Base-by-base conservation (phyloP, 1,140 invertebrate species). In the Zaprionus ghesquierei region DNA sequence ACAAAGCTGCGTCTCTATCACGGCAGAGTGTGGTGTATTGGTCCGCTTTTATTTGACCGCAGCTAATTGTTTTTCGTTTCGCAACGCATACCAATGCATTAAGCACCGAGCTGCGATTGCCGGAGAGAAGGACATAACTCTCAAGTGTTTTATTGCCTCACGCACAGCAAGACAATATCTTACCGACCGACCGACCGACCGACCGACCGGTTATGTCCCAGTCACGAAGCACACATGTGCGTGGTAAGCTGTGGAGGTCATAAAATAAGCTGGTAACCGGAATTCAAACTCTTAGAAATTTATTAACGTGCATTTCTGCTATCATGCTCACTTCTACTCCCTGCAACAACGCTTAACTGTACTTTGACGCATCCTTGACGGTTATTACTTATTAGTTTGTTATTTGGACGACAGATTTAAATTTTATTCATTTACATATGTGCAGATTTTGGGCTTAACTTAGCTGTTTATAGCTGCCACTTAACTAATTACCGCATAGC, bases 1-100 rank as follows among this genome's bases (percentile, higher is more conserved):
- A n/a, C n/a, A n/a, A n/a, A n/a, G n/a, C n/a, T n/a, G n/a, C n/a
- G n/a, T n/a, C n/a, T n/a, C n/a, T n/a, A n/a, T n/a, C n/a, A 69
- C 61, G 51, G 60, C 41, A 46, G 62, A 20, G 68, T 27, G 38
- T 69, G 27, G 50, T 71, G 51, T n/a, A n/a, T n/a, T n/a, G n/a
- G n/a, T n/a, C n/a, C 63, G 38, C 68, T 87, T 87, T 87, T 82
- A 89, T 87, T 87, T 87, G 76, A 75, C 79, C 84, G 84, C 72
- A 87, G 82, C 82, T 87, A 87, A 87, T 87, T 87, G 82, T 87
- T 87, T 87, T 87, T 77, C 84, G 82, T 87, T 87, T 77, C 82
- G 82, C 79, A 84, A 82, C 72, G 84, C 82, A 87, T 87, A 89
- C 84, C 82, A 87, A 87, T 87, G 82, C 84, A 79, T 89, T 87